Evolutionary conservation across 2,888 invertebrate species (phyloP), one percentile per base, ranked within the genome.

Genomic region (Volucella inflata): DNA sequence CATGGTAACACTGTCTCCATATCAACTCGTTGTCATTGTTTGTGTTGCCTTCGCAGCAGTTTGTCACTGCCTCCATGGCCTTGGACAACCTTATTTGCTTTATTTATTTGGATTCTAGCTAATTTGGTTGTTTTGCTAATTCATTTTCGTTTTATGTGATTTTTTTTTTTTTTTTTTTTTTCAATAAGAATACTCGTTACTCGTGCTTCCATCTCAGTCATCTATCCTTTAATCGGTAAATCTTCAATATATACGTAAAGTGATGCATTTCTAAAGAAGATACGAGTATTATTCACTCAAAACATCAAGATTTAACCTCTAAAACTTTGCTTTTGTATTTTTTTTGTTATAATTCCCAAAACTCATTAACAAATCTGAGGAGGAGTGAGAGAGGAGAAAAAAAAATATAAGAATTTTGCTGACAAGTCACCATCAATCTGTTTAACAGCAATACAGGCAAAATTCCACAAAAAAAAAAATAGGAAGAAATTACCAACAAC

Each of bases 71-170:
- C 30, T 67, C 79, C 72, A 80, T 80, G 79, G 79, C 79, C 79
- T 80, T 74, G 74, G 74, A 60, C 79, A 80, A 80, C 60, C 74
- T 74, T 74, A 67, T 80, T 74, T 80, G 67, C 74, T 80, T 79
- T 80, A 78, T 78, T 67, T 74, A 74, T 80, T 80, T 71, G 60
- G 59, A 67, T 74, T 80, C 65, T 60, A 21, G 42, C 59, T 72
- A 80, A 74, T 80, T 80, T 67, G 60, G 60, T 57, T 71, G 62
- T 62, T 78, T 71, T 60, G 51, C 21, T 72, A 11, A 17, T 62
- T 62, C 30, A 11, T 48, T 17, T 59, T 38, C 16, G 8, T 67
- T 9, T 48, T 57, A 21, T 14, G 6, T 10, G 30, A 6, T 8
- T 67, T 53, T 53, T 50, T 51, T 40, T 40, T 42, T 51, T 44